These are phyloP conservation scores for Solenodon paradoxus DNA, from an alignment of 2,113 vertebrate genomes.

Conservation along the genomic window DNA sequence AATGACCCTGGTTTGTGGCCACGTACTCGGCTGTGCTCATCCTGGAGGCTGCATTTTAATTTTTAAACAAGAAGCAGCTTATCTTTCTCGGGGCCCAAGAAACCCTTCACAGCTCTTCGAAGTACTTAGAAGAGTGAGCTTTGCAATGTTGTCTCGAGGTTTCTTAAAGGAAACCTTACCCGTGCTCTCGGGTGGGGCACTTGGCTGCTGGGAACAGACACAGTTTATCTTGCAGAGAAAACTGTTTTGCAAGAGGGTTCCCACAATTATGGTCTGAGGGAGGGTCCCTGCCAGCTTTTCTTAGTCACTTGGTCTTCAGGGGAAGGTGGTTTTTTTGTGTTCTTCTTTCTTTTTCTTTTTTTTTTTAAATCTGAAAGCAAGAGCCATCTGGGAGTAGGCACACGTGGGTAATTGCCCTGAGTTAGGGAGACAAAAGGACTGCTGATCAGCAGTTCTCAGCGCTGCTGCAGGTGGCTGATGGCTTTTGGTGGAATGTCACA, in stretches of 20 bases:
- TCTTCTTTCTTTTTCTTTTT: constrained; percentile 3
- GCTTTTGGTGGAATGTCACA: constrained; percentile 78
- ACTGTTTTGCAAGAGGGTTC: constrained; percentile 79
- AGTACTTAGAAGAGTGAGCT: not conserved
- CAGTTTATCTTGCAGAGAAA: constrained; percentile 66
- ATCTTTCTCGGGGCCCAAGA: not conserved
- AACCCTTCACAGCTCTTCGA: not conserved
- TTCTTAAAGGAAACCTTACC: constrained; percentile 60
- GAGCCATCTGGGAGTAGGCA: constrained; percentile 75
- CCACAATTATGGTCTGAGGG: constrained; percentile 75
- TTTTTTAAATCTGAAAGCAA: constrained; percentile 61
- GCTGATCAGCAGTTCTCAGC: constrained; percentile 68
- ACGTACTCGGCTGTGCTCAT: not conserved
- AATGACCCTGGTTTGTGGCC: not conserved
- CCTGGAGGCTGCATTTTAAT: not conserved
- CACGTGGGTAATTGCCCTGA: constrained; percentile 66
- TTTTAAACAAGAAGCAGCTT: not conserved
- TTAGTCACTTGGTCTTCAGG: constrained; percentile 76
- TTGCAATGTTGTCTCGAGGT: not conserved
- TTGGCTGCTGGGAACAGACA: constrained; percentile 70
- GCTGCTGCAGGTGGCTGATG: constrained; percentile 81
- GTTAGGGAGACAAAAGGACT: constrained; percentile 71
- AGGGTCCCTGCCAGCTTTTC: constrained; percentile 77
- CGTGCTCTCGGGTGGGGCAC: constrained; percentile 42
- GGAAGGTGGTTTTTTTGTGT: constrained; percentile 61